Percentiles rank a stretch among this genome's conserved stretches.
These are phyloP conservation scores for Pseudomyrmex concolor DNA, from an alignment of 1,140 invertebrate species.

Conservation along the genomic window DNA sequence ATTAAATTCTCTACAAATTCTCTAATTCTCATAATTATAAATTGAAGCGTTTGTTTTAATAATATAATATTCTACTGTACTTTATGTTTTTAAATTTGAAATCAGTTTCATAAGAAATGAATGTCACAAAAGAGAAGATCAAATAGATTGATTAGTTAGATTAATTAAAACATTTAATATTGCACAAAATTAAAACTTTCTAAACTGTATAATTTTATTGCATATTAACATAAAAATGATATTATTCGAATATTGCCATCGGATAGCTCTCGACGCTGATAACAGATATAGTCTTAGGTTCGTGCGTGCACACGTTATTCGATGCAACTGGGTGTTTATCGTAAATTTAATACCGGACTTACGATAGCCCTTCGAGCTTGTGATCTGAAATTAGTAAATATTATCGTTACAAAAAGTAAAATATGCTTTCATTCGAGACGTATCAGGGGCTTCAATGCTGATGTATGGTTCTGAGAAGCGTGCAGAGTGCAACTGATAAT, in stretches of 20 bases:
- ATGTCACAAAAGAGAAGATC: background rate
- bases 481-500: slow-evolving; percentile 56
- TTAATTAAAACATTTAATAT: background rate
- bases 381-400: slow-evolving; percentile 48
- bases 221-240: slow-evolving; percentile 19
- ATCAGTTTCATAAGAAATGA: no score
- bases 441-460: slow-evolving; percentile 29
- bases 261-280: slow-evolving; percentile 30
- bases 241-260: background rate
- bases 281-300: slow-evolving; percentile 15
- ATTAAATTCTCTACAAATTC: no score
- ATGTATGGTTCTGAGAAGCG: slow-evolving; percentile 55
- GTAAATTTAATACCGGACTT: slow-evolving; percentile 40
- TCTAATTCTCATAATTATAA: no score
- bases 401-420: slow-evolving; percentile 43
- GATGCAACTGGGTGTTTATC: slow-evolving; percentile 40
- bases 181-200: background rate
- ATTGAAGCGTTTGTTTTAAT: no score
- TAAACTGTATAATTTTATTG: slow-evolving; percentile 3
- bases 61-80: no score
- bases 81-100: no score
- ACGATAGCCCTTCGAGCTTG: slow-evolving; percentile 23
- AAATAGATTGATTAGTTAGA: no score
- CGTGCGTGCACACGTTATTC: slow-evolving; percentile 4
- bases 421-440: slow-evolving; percentile 23